phyloP scores from a whole-genome alignment of 2,888 invertebrate genomes.

The Copidosoma aretas region DNA sequence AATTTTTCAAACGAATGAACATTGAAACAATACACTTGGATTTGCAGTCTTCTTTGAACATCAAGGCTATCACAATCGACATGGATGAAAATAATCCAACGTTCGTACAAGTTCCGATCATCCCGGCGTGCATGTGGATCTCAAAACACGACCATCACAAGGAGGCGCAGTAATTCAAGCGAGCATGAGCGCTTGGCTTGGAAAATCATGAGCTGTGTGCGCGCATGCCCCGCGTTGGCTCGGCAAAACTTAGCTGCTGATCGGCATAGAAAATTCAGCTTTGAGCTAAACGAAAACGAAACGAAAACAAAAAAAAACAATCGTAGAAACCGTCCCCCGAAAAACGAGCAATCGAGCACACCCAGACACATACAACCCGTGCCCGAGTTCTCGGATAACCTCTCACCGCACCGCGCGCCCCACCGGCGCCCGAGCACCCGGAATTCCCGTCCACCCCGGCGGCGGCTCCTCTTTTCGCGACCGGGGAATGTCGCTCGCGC shows the following conservation, averaged over 20 bases:
- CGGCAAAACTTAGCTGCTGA: slow-evolving; percentile 19
- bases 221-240: slow-evolving; percentile 37
- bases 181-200: slow-evolving; percentile 38
- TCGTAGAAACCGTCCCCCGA: too few relatives aligned
- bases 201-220: slow-evolving; percentile 19
- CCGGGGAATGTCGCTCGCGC: background rate
- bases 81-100: too few relatives aligned
- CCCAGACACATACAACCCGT: background rate
- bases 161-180: slow-evolving; percentile 7
- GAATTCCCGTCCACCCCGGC: background rate
- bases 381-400: slow-evolving; percentile 8
- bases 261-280: background rate
- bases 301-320: too few relatives aligned
- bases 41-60: too few relatives aligned
- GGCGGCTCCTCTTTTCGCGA: slow-evolving; percentile 1
- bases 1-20: too few relatives aligned
- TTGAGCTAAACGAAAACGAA: too few relatives aligned
- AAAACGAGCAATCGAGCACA: background rate
- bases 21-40: too few relatives aligned
- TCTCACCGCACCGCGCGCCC: background rate
- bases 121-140: slow-evolving; percentile 4
- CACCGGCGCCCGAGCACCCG: background rate
- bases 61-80: too few relatives aligned
- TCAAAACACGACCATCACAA: slow-evolving; percentile 9
- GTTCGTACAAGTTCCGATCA: background rate